Percentiles rank a stretch among this genome's conserved stretches.
Evolutionary conservation across 2,888 invertebrate genomes (phyloP).

Genomic region (Apamea crenata): DNA sequence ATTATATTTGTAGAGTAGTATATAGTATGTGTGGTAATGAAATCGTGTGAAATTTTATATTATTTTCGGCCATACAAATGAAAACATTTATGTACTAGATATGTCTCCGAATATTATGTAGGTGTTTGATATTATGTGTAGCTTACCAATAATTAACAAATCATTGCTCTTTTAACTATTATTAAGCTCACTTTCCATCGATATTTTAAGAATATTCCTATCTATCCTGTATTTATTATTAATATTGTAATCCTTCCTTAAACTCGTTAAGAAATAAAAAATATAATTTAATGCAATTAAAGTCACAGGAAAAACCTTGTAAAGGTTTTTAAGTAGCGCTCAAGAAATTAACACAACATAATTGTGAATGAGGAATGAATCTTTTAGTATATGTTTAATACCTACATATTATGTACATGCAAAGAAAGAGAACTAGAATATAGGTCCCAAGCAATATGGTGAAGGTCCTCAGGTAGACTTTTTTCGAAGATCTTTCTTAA

Average conservation of each 20-base stretch:
- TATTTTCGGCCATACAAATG: neutral
- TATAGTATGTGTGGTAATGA: slow-evolving; percentile 3
- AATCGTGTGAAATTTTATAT: slow-evolving; percentile 11
- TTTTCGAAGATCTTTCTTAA: neutral
- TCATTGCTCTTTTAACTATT: slow-evolving; percentile 23
- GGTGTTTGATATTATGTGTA: slow-evolving; percentile 3
- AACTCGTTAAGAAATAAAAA: slow-evolving; percentile 8
- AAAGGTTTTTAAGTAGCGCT: slow-evolving; percentile 37
- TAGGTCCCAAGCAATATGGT: neutral
- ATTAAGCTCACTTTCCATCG: slow-evolving; percentile 32
- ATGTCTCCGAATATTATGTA: neutral
- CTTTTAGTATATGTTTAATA: neutral
- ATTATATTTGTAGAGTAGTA: slow-evolving; percentile 12
- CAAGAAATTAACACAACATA: slow-evolving; percentile 13
- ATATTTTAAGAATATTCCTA: slow-evolving; percentile 42
- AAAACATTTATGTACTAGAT: neutral
- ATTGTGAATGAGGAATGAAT: neutral
- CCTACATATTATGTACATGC: too few relatives aligned
- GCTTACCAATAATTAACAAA: slow-evolving; percentile 9
- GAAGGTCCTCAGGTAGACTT: neutral
- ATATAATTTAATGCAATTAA: slow-evolving; percentile 10
- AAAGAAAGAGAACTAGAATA: neutral
- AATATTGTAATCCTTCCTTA: slow-evolving; percentile 36
- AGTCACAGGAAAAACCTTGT: slow-evolving; percentile 26
- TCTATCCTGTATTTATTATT: neutral